A percentile compares a stretch with the other conserved stretches of the same genome.
These are phyloP conservation scores for Brachypterus glaber DNA, from an alignment of 2,888 invertebrate genomes.

Conservation along the genomic window DNA sequence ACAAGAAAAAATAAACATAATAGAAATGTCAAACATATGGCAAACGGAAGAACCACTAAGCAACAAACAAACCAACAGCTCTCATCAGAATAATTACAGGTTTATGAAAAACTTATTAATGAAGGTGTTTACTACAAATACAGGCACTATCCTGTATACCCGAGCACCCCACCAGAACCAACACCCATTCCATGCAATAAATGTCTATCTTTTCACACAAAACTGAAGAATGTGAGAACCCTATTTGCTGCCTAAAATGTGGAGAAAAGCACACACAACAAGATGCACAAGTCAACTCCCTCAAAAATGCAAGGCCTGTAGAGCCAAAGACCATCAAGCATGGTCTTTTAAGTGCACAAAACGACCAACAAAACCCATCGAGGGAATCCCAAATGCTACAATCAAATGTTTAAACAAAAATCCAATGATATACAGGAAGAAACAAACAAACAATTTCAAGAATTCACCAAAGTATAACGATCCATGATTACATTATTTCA, in stretches of 20 bases:
- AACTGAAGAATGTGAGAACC: conserved; percentile 5
- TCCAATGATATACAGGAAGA: not conserved
- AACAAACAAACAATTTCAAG: not conserved
- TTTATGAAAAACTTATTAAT: conserved; percentile 11
- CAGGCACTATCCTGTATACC: conserved; percentile 5
- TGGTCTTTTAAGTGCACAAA: not conserved
- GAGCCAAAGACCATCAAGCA: not conserved
- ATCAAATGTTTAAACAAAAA: not conserved
- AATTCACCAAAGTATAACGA: not conserved
- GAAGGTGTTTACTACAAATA: conserved; percentile 4
- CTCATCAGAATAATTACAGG: conserved; percentile 5
- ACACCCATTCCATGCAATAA: conserved; percentile 9
- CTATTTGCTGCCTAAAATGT: conserved; percentile 6
- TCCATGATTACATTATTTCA: not conserved
- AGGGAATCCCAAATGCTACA: too few relatives aligned
- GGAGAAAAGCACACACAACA: conserved; percentile 8
- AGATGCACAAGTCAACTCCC: not conserved
- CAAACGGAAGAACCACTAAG: not conserved
- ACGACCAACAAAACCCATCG: conserved; percentile 1
- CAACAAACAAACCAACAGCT: conserved; percentile 4
- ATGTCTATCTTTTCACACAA: conserved; percentile 9
- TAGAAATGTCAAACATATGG: conserved; percentile 1
- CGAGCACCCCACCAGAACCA: conserved; percentile 8
- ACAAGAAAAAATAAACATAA: not conserved
- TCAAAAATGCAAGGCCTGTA: not conserved